Conservation (phyloP, 2,888 invertebrate species). For the Stramonita haemastoma region DNA sequence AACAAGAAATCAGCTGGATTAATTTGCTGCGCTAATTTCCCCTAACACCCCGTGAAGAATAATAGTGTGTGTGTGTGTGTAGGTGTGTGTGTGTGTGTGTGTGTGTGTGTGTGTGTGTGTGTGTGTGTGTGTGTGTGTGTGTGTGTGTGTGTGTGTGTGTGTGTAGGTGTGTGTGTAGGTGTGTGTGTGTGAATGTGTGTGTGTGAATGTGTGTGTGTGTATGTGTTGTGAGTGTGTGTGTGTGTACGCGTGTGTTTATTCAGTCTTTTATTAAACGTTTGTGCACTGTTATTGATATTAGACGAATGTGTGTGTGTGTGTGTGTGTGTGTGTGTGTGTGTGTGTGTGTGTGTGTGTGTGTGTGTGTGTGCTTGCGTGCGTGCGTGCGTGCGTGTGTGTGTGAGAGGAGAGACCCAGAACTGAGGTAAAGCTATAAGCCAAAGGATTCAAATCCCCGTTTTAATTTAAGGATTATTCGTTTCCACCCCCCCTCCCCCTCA, state of each 20-base stretch:
- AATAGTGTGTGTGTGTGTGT: too few relatives aligned
- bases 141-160: background rate
- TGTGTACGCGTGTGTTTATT: too few relatives aligned
- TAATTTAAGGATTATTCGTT: too few relatives aligned
- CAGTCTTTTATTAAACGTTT: too few relatives aligned
- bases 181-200: conserved; percentile 1
- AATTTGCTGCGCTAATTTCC: too few relatives aligned
- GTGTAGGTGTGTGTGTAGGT: background rate
- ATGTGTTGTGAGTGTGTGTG: background rate
- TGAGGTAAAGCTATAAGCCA: too few relatives aligned
- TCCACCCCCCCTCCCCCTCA: too few relatives aligned
- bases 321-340: background rate
- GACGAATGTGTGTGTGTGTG: background rate
- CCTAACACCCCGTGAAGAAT: too few relatives aligned
- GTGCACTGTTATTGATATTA: too few relatives aligned
- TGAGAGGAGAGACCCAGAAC: background rate
- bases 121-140: background rate
- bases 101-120: conserved; percentile 2
- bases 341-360: background rate
- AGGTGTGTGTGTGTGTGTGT: background rate
- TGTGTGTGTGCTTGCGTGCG: background rate
- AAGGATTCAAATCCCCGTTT: too few relatives aligned
- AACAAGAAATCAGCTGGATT: too few relatives aligned
- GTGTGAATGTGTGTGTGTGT: background rate
- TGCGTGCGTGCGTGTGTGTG: background rate